Conservation (phyloP, 2,797 vertebrate species). For the Nannoperca obscura region DNA sequence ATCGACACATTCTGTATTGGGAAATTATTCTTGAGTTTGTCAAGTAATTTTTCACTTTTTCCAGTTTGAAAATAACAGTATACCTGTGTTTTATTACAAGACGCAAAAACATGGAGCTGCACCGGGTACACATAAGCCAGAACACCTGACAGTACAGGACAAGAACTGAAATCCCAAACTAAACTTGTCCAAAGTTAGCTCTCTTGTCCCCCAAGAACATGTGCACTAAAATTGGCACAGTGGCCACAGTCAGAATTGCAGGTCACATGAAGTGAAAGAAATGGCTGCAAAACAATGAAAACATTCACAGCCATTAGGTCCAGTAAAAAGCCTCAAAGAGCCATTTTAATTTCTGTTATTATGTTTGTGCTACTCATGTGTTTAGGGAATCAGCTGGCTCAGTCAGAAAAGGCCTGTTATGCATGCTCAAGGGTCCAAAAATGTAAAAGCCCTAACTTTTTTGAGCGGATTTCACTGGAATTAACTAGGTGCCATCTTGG, state of each 20-base stretch:
- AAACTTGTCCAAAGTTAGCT: background rate
- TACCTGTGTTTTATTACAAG: background rate
- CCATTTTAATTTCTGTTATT: background rate
- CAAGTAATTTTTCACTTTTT: background rate
- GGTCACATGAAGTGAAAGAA: slow-evolving; percentile 4
- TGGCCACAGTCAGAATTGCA: background rate
- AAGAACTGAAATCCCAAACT: background rate
- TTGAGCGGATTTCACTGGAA: background rate
- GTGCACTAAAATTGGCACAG: background rate
- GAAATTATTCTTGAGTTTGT: background rate
- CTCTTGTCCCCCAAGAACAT: background rate
- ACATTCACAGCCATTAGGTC: background rate
- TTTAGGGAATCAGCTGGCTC: background rate
- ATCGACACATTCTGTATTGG: background rate
- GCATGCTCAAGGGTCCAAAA: background rate
- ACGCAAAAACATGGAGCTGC: no score
- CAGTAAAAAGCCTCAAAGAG: slow-evolving; percentile 14
- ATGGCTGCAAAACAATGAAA: background rate
- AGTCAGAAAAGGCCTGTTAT: background rate
- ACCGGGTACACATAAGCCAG: no score
- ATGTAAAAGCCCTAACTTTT: background rate
- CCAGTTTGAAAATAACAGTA: background rate
- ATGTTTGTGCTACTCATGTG: background rate
- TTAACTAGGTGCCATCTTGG: background rate
- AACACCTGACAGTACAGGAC: background rate